Conservation (phyloP, 2,797 vertebrate species). For the Oreochromis grahami region DNA sequence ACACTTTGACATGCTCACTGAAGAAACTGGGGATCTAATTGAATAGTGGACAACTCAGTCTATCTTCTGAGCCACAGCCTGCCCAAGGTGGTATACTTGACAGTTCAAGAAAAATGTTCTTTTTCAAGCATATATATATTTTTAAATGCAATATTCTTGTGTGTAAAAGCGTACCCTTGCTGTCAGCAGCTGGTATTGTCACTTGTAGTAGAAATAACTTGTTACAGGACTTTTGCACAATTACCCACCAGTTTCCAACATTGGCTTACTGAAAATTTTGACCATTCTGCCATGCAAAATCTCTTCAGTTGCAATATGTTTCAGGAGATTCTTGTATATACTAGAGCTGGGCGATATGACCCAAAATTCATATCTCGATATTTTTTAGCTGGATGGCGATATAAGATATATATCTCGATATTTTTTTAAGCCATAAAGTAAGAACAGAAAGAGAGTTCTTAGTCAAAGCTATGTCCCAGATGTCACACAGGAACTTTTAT, state of each 20-base stretch:
- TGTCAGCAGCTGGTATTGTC: not conserved
- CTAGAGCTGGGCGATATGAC: not conserved
- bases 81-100: not conserved
- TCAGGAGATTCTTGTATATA: not conserved
- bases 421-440: not conserved
- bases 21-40: not conserved
- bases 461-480: not conserved
- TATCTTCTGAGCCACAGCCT: not conserved
- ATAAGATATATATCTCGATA: not conserved
- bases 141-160: not conserved
- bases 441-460: not conserved
- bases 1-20: not conserved
- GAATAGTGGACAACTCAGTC: not conserved
- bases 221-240: not conserved
- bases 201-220: not conserved
- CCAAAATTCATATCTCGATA: not conserved
- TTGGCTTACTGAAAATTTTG: not conserved
- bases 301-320: not conserved
- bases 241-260: not conserved
- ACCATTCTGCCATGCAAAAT: not conserved
- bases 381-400: not conserved
- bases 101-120: not conserved
- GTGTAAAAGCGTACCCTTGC: not conserved
- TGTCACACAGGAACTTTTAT: too few relatives aligned
- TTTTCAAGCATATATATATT: not conserved